A percentile compares a stretch with the other conserved stretches of the same genome.
These are phyloP conservation scores for Heteronetta atricapilla DNA, from an alignment of 2,113 vertebrate genomes.

Conservation along the genomic window DNA sequence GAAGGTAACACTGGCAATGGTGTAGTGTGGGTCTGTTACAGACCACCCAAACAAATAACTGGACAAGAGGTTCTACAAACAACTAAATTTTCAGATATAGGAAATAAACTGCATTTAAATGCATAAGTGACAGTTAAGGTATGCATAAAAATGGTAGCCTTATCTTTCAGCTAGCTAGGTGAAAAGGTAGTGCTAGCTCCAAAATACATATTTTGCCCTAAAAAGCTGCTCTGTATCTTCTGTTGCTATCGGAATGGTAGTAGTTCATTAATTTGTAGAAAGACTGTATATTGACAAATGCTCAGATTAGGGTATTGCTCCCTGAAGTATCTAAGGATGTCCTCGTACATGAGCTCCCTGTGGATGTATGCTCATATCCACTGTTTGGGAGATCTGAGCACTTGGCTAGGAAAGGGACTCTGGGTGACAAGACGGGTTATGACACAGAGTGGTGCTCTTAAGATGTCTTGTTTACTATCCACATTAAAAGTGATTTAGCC, in stretches of 20 bases:
- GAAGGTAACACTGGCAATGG: not conserved
- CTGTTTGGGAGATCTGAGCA: not conserved
- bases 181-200: not conserved
- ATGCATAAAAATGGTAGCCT: not conserved
- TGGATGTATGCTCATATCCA: fast-evolving
- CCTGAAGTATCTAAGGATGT: not conserved
- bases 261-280: not conserved
- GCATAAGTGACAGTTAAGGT: not conserved
- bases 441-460: not conserved
- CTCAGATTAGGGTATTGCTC: not conserved
- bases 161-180: not conserved
- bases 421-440: not conserved
- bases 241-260: not conserved
- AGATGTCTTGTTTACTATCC: not conserved
- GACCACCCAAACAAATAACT: not conserved
- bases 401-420: not conserved
- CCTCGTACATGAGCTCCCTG: not conserved
- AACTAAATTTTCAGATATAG: not conserved
- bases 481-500: not conserved
- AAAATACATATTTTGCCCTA: not conserved
- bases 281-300: not conserved
- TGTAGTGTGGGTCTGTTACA: not conserved
- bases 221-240: not conserved
- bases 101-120: not conserved
- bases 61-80: not conserved